phyloP scores from a whole-genome alignment of 2,113 vertebrate species.

The Paraplagusia blochii region DNA sequence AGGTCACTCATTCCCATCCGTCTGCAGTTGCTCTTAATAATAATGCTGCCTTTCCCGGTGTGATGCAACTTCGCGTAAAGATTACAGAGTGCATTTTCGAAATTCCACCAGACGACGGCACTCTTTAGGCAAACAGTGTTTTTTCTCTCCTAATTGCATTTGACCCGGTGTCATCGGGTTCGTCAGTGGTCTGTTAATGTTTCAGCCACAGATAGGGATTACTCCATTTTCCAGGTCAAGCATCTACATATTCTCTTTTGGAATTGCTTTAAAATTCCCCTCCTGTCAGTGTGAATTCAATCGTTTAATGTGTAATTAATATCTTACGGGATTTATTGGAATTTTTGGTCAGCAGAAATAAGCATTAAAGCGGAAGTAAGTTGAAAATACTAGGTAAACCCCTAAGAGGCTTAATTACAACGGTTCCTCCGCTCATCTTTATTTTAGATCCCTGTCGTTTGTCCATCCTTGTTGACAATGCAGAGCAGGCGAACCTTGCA shows the following conservation, averaged over 20 bases:
- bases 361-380: no score
- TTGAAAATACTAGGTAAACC: no score
- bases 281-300: not conserved
- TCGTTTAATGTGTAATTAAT: not conserved
- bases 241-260: no score
- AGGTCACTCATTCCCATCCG: no score
- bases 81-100: constrained; percentile 25
- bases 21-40: not conserved
- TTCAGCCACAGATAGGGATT: no score
- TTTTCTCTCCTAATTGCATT: not conserved
- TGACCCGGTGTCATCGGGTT: not conserved
- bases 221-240: no score
- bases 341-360: no score
- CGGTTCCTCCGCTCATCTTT: not conserved
- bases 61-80: constrained; percentile 31
- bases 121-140: not conserved
- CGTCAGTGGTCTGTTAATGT: no score
- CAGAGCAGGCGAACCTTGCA: constrained; percentile 2
- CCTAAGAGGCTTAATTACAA: not conserved
- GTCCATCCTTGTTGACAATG: constrained; percentile 1
- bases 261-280: no score
- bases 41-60: not conserved
- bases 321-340: no score
- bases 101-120: constrained; percentile 17
- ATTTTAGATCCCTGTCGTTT: not conserved